phyloP scores from a whole-genome alignment of 2,797 vertebrate species.

The Orestias chungarensis region DNA sequence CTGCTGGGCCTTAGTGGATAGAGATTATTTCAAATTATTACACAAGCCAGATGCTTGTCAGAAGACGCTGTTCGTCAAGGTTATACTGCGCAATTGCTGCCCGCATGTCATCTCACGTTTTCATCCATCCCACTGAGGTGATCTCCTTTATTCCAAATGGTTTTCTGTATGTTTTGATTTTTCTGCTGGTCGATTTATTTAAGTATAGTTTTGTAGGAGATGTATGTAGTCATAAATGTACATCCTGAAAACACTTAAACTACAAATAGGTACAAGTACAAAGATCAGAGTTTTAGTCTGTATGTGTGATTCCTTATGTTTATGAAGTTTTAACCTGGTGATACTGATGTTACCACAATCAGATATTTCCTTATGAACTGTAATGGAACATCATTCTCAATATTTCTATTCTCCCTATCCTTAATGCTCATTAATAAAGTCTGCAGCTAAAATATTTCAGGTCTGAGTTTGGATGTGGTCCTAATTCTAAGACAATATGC shows the following conservation, averaged over 20 bases:
- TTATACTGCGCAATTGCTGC: slow-evolving; percentile 63
- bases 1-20: slow-evolving; percentile 80
- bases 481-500: background rate
- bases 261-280: slow-evolving; percentile 1
- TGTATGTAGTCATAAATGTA: slow-evolving; percentile 37
- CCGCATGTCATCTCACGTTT: slow-evolving; percentile 23
- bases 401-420: background rate
- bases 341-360: background rate
- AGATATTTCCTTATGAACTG: background rate
- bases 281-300: background rate
- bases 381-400: background rate
- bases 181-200: slow-evolving; percentile 33
- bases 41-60: slow-evolving; percentile 84
- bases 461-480: background rate
- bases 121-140: slow-evolving; percentile 35
- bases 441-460: background rate
- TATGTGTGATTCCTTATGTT: background rate
- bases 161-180: slow-evolving; percentile 37
- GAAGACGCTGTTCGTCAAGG: slow-evolving; percentile 81
- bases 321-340: background rate
- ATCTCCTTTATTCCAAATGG: slow-evolving; percentile 18
- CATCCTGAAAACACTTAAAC: slow-evolving; percentile 31
- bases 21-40: slow-evolving; percentile 85
- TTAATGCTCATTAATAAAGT: background rate
- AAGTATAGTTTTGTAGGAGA: slow-evolving; percentile 13